phyloP scores from a whole-genome alignment of 2,888 invertebrate species.

The Scaptodrosophila latifasciaeformis region DNA sequence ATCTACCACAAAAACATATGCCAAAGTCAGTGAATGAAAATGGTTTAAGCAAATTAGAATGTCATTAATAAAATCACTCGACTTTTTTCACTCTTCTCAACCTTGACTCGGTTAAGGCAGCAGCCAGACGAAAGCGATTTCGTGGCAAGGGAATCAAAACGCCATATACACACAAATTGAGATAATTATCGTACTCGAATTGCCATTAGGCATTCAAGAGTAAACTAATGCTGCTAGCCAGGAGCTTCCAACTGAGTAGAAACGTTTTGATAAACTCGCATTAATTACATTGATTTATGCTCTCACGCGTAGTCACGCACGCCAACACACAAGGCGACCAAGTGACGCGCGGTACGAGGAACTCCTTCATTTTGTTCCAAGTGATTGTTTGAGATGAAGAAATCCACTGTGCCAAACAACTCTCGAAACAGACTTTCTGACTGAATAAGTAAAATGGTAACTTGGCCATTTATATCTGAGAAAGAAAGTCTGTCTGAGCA shows the following conservation, averaged over 20 bases:
- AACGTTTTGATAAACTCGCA: constrained; percentile 52
- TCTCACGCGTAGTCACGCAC: constrained; percentile 27
- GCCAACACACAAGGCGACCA: constrained; percentile 8
- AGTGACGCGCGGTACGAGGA: constrained; percentile 11
- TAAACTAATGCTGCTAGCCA: background rate
- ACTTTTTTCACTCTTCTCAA: background rate
- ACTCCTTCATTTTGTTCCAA: too few species aligned
- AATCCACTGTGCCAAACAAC: too few species aligned
- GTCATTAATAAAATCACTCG: constrained; percentile 43
- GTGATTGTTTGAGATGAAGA: too few species aligned
- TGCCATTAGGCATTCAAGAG: constrained; percentile 43
- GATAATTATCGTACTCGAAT: constrained; percentile 55
- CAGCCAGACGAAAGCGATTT: too few species aligned
- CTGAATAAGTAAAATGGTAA: too few species aligned
- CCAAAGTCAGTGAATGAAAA: background rate
- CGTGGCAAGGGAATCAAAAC: background rate
- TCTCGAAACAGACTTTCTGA: too few species aligned
- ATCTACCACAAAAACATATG: constrained; percentile 5
- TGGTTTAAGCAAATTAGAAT: constrained; percentile 30
- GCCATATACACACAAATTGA: constrained; percentile 38
- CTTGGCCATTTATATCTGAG: too few species aligned
- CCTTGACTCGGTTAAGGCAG: constrained; percentile 29
- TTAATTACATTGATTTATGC: constrained; percentile 69
- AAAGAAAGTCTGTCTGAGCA: too few species aligned
- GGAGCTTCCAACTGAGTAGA: background rate